phyloP scores from a whole-genome alignment of 2,888 invertebrate genomes.

The Oligia fasciuncula region DNA sequence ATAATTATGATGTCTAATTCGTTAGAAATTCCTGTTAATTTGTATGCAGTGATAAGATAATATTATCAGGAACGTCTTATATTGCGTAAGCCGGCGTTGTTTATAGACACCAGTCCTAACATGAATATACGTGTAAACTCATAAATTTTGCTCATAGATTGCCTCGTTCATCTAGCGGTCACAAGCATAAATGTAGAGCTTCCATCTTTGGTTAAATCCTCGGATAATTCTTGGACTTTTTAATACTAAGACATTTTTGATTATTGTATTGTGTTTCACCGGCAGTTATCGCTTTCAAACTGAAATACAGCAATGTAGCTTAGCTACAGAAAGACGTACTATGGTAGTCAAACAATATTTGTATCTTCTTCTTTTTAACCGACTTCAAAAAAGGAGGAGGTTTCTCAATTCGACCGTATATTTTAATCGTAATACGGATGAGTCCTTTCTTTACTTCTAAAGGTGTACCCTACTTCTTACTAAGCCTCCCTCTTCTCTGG shows the following conservation, averaged over 20 bases:
- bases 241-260: accelerated
- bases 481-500: too few relatives aligned
- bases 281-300: too few relatives aligned
- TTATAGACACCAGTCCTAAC: not conserved
- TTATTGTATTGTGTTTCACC: not conserved
- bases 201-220: not conserved
- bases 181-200: not conserved
- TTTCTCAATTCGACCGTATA: too few relatives aligned
- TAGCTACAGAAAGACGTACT: too few relatives aligned
- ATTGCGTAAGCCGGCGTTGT: conserved; percentile 14
- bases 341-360: not conserved
- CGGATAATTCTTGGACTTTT: not conserved
- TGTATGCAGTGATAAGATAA: conserved; percentile 35
- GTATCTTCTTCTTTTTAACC: not conserved
- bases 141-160: not conserved
- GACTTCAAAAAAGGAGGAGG: too few relatives aligned
- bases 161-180: not conserved
- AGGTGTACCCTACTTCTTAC: not conserved
- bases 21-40: conserved; percentile 36
- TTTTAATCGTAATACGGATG: not conserved
- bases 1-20: conserved; percentile 16
- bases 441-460: not conserved
- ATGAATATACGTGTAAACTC: not conserved
- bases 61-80: conserved; percentile 7
- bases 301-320: too few relatives aligned